phyloP scores from a whole-genome alignment of 2,113 vertebrate species.

The Clarias gariepinus region DNA sequence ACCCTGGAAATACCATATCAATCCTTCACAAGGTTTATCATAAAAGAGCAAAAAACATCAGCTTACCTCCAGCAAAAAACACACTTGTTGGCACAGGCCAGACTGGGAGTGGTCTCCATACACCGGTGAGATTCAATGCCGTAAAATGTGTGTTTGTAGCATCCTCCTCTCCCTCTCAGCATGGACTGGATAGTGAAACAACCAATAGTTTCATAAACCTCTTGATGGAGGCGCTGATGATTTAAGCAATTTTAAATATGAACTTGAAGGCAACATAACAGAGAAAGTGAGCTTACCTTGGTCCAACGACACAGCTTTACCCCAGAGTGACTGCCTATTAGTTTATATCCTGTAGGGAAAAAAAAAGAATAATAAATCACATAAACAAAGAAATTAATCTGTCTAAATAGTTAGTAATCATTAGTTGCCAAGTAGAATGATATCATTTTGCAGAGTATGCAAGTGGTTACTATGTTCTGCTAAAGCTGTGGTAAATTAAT shows the following conservation, averaged over 20 bases:
- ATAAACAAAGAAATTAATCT: background rate
- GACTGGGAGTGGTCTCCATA: slow-evolving; percentile 94
- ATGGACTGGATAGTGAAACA: slow-evolving; percentile 75
- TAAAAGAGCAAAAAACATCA: background rate
- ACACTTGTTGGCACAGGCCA: slow-evolving; percentile 95
- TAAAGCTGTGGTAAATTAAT: too few relatives aligned
- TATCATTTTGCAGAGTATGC: too few relatives aligned
- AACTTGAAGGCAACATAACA: background rate
- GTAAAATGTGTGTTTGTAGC: slow-evolving; percentile 96
- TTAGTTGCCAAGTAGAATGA: background rate
- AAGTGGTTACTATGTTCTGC: too few relatives aligned
- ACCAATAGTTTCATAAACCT: background rate
- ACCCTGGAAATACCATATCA: background rate
- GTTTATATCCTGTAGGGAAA: slow-evolving; percentile 81
- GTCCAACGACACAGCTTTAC: slow-evolving; percentile 97
- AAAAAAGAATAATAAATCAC: slow-evolving; percentile 19
- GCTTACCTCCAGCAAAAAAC: slow-evolving; percentile 96
- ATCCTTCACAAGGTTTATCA: background rate
- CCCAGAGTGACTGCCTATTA: slow-evolving; percentile 94
- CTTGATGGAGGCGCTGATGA: background rate
- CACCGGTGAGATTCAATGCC: slow-evolving; percentile 95
- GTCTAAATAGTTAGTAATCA: background rate
- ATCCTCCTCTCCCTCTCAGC: slow-evolving; percentile 92
- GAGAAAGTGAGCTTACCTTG: slow-evolving; percentile 76
- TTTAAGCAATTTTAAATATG: background rate